Base-by-base conservation (phyloP, 1,140 invertebrate species). In the Adelges cooleyi region DNA sequence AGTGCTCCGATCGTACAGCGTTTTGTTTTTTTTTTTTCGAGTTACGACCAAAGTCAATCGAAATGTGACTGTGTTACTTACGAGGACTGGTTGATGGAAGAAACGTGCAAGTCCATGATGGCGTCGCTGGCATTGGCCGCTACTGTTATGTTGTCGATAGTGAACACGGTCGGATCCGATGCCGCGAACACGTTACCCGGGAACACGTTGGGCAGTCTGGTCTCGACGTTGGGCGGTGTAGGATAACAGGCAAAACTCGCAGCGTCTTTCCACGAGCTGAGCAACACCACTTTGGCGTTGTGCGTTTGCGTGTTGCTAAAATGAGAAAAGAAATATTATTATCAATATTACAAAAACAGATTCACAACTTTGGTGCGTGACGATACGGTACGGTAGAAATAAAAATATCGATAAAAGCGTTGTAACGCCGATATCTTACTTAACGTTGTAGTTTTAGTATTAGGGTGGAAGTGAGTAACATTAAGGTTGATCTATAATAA, bases 231-330 rank as follows among this genome's bases (percentile, higher is more conserved):
- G 20, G 56, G 56, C 9, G 56, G 56, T 11, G 56, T 62, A 29
- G 56, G 56, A 3, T 62, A 62, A 1, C 44, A 29, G 20, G 42
- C 25, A 62, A 13, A 62, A 29, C 15, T 48, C 11, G 10, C 15
- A 1, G 6, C 13, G 29, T 62, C 56, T 48, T 62, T 62, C 56
- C 56, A 62, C 4, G 56, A 62, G 33, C 25, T 62, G 13, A 62
- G 46, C 1, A 62, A 1, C 2, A 62, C 2, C 1, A 62, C 3
- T 62, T 62, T 62, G 42, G 27, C 33, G 10, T 62, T 29, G n/a
- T 46, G 40, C 15, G 25, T 62, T 8, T 2, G 8, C 1, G 42
- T 17, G n/a, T 62, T 44, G 11, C 56, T 62, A 33, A 3, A 33
- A 48, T 46, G 15, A n/a, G n/a, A n/a, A n/a, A 22, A 10, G 0